phyloP scores from a whole-genome alignment of 2,113 vertebrate species.

The Elgaria multicarinata region DNA sequence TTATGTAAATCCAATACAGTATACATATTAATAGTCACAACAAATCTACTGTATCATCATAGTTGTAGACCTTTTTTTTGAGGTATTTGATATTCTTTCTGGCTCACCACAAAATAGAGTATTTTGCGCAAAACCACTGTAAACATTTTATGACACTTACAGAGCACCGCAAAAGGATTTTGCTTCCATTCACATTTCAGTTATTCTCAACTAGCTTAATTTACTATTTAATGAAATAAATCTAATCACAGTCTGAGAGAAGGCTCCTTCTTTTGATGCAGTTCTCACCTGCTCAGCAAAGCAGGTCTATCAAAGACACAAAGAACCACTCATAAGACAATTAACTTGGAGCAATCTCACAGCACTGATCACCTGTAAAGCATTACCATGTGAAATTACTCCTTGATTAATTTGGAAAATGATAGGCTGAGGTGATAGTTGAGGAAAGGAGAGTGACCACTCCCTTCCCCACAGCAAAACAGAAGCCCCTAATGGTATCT shows the following conservation, averaged over 20 bases:
- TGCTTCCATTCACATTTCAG: neutral
- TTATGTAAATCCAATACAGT: neutral
- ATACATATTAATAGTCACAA: neutral
- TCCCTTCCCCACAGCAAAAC: neutral
- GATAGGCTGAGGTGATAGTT: neutral
- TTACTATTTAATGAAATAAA: neutral
- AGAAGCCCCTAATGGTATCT: neutral
- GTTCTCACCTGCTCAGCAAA: neutral
- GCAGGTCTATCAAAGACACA: no score
- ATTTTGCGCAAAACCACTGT: neutral
- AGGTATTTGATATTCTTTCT: neutral
- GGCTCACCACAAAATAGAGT: neutral
- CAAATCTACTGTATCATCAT: neutral
- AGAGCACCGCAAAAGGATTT: neutral
- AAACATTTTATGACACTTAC: neutral
- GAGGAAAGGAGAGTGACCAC: neutral
- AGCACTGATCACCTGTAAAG: neutral
- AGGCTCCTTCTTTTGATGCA: neutral
- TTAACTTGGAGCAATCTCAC: neutral
- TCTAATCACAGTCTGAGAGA: neutral
- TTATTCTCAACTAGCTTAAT: neutral
- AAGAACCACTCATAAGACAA: neutral
- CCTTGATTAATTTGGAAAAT: neutral
- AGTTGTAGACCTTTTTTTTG: neutral
- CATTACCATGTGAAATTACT: neutral